These are phyloP conservation scores for Cygnus buccinator DNA, from an alignment of 2,113 vertebrate genomes.

Conservation along the genomic window DNA sequence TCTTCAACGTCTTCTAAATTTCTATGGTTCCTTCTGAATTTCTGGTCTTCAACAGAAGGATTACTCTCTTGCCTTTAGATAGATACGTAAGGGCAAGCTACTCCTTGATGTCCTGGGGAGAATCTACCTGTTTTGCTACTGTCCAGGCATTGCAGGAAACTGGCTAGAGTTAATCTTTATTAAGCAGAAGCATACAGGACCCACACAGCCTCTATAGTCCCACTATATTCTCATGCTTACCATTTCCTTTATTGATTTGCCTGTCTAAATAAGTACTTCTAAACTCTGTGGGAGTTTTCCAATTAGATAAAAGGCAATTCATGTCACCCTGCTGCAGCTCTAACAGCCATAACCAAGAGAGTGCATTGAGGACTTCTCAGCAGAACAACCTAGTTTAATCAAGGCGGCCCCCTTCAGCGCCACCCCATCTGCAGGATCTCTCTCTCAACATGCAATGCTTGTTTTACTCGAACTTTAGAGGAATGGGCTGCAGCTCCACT, in stretches of 20 bases:
- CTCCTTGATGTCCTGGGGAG: background rate
- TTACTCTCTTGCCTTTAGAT: background rate
- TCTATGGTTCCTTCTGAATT: background rate
- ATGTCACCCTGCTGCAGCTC: conserved; percentile 67
- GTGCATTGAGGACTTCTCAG: conserved; percentile 61
- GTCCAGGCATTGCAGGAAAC: background rate
- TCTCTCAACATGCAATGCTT: background rate
- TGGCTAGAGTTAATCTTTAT: conserved; percentile 73
- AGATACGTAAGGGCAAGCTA: background rate
- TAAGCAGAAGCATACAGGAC: conserved; percentile 51
- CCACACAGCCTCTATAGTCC: background rate
- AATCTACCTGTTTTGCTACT: background rate
- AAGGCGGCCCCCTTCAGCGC: conserved; percentile 47
- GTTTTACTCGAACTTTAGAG: conserved; percentile 17
- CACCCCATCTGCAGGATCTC: conserved; percentile 49
- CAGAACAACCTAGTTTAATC: conserved; percentile 74
- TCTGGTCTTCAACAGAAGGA: background rate
- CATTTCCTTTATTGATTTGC: conserved; percentile 79
- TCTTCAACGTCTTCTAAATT: background rate
- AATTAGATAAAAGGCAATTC: conserved; percentile 84
- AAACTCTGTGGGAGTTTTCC: conserved; percentile 80
- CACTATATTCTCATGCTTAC: conserved; percentile 51
- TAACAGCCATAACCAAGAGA: conserved; percentile 67
- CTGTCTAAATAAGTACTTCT: conserved; percentile 78
- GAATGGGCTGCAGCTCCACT: background rate